Base-by-base conservation (phyloP, 1,140 invertebrate genomes). In the Pemphigus obesinymphae region DNA sequence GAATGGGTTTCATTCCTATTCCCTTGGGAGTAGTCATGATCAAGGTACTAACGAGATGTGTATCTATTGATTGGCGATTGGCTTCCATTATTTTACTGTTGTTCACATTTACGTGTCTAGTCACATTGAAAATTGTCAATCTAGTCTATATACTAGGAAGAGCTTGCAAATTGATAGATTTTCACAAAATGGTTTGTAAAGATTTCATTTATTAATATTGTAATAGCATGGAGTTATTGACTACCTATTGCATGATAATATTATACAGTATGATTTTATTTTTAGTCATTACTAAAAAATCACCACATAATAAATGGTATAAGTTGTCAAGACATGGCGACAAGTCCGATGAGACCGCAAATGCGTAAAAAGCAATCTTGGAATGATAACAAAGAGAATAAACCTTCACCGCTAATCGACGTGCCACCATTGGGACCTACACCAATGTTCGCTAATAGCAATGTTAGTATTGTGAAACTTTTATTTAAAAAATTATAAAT, bases 1-100 rank as follows among this genome's bases (percentile, higher is more conserved):
- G 97, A 82, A 98, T 99, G 95, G 97, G 97, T 5, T 99, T 99
- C 85, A 99, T 99, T 85, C 97, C 98, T 3, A 89, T 99, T 83
- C 98, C 98, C 0, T 86, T 99, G 40, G 93, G 95, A 0, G 96
- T 98, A 26, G 93, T 99, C 20, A 92, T 97, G 82, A 92, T 95
- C 4, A 91, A 95, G 78, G 94, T 97, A 1, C 86, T 97, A 10
- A 88, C 90, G 58, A 90, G 93, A 87, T 91, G 95, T 82, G 85
- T 94, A 82, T 88, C 91, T 85, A 87, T 92, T 83, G 86, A 89
- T 84, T 86, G 90, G 86, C 87, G 91, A 20, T 90, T 92, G 20
- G 90, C 93, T 23, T 87, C 95, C 29, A 87, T 96, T 23, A 87
- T 95, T 26, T 89, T 92, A 63, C 85, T 94, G 55, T 83, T 96